phyloP scores from a whole-genome alignment of 2,113 vertebrate genomes.

The Typhlomys cinereus region DNA sequence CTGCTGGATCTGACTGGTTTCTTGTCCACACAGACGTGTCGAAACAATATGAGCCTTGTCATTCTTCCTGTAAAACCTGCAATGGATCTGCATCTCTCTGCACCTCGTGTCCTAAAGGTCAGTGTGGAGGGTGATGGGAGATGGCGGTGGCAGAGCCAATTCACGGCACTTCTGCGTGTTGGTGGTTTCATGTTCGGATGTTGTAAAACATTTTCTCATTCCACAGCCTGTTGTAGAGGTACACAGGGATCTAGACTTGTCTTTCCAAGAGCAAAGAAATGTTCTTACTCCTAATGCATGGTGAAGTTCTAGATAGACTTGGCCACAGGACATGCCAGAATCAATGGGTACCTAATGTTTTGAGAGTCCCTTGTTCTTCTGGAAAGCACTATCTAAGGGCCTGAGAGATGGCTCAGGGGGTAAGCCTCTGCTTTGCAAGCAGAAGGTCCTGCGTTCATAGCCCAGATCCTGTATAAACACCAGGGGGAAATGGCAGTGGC shows the following conservation, averaged over 20 bases:
- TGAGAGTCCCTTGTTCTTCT: background rate
- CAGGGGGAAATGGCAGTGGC: too few species aligned
- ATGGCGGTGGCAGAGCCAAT: background rate
- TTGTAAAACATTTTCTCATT: background rate
- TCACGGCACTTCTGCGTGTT: rapidly evolving
- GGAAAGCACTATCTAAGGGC: background rate
- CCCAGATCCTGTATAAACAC: too few species aligned
- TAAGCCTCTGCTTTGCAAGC: too few species aligned
- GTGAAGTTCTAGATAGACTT: background rate
- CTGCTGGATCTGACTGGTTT: background rate
- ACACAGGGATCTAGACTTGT: background rate
- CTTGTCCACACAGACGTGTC: conserved; percentile 67
- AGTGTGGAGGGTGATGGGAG: background rate
- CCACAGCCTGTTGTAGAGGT: background rate
- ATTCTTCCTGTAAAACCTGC: conserved; percentile 89
- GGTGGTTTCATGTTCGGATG: background rate
- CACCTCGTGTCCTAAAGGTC: conserved; percentile 90
- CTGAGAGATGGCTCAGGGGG: too few species aligned
- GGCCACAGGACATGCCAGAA: background rate
- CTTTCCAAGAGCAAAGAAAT: background rate
- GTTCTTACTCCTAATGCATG: background rate
- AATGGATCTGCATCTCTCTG: conserved; percentile 79
- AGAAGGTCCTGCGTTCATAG: too few species aligned
- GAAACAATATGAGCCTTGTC: conserved; percentile 79
- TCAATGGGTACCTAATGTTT: background rate